A percentile compares a stretch with the other conserved stretches of the same genome.
phyloP scores from a whole-genome alignment of 1,140 invertebrate genomes.

The Caerostris darwini region DNA sequence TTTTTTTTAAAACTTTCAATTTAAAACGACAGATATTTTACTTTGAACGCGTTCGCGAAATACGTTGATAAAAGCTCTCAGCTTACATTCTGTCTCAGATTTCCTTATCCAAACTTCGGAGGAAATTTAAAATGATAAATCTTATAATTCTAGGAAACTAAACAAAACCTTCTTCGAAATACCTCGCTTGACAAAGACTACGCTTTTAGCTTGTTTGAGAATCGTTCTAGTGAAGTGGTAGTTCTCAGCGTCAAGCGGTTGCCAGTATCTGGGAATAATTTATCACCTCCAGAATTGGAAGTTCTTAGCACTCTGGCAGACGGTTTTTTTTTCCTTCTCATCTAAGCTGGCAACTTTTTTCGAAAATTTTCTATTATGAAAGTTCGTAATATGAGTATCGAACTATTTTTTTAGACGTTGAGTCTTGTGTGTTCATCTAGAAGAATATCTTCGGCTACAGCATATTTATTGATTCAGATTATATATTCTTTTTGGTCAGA shows the following conservation, averaged over 20 bases:
- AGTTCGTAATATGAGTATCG: neutral
- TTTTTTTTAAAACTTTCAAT: neutral
- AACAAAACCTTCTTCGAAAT: neutral
- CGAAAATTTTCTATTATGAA: neutral
- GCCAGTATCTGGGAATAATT: neutral
- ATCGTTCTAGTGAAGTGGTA: neutral
- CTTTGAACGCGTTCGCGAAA: neutral
- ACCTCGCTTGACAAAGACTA: neutral
- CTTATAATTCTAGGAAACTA: neutral
- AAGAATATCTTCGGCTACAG: too few species aligned
- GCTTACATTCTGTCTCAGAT: neutral
- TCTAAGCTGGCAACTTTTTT: neutral
- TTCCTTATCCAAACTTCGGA: neutral
- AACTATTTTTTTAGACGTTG: neutral
- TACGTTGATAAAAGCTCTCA: neutral
- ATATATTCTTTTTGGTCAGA: too few species aligned
- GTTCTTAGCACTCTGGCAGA: neutral
- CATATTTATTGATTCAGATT: too few species aligned
- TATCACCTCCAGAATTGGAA: neutral
- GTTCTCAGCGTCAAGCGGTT: neutral
- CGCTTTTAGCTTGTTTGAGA: neutral
- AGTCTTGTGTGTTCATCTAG: too few species aligned
- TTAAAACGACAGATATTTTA: neutral
- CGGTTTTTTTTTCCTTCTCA: neutral
- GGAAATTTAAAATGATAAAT: neutral